Percentiles rank a stretch among this genome's conserved stretches.
Evolutionary conservation across 2,113 vertebrate species (phyloP).

Genomic region (Callipepla squamata): DNA sequence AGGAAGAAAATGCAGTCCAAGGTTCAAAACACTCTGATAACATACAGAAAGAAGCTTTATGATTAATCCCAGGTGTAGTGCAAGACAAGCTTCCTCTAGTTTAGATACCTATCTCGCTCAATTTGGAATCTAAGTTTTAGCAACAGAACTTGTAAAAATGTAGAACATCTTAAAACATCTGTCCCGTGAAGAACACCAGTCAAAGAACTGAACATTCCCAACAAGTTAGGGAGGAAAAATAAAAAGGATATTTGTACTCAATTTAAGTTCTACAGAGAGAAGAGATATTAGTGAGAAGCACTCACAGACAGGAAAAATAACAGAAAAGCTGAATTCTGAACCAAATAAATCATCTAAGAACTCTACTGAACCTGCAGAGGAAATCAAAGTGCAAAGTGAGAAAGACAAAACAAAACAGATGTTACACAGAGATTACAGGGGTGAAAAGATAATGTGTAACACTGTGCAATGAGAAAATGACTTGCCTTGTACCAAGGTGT

Average conservation of each 20-base stretch:
- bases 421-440: background rate
- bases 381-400: background rate
- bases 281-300: background rate
- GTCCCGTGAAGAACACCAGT: background rate
- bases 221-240: background rate
- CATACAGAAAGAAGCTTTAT: background rate
- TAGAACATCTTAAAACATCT: too few species aligned
- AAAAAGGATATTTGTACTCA: background rate
- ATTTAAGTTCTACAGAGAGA: background rate
- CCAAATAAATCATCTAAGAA: background rate
- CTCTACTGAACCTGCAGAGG: background rate
- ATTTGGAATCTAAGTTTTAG: slow-evolving; percentile 1
- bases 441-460: background rate
- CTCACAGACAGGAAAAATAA: background rate
- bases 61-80: slow-evolving; percentile 7
- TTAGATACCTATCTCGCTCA: background rate
- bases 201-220: slow-evolving; percentile 1
- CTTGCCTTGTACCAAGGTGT: background rate
- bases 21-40: background rate
- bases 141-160: background rate
- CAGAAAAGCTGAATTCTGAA: background rate
- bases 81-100: slow-evolving; percentile 43
- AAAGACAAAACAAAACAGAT: background rate
- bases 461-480: background rate
- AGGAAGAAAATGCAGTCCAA: background rate